Evolutionary conservation across 2,888 invertebrate species (phyloP), one percentile per base, ranked within the genome.

Genomic region (Oligia strigilis): DNA sequence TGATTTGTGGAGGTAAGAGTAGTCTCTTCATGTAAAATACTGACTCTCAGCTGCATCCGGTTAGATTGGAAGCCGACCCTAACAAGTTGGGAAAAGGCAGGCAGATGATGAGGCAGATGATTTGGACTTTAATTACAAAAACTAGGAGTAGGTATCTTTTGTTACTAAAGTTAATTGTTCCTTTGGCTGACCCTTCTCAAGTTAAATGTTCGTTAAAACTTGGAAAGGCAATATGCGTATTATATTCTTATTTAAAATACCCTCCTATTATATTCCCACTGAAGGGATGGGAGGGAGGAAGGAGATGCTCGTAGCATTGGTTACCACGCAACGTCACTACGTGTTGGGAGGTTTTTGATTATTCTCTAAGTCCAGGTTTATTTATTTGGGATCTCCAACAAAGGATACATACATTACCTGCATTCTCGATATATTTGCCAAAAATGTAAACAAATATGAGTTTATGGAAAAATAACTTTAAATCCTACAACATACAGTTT

Each of bases 201-300:
- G 5, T 83, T 58, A 62, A 73, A 40, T 78, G 83, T 73, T 78
- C 55, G 60, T 78, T 83, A 73, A 83, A 78, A 83, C 40, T 67
- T 46, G 52, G 69, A 52, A 80, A 62, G 60, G 49, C 13, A 40
- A 60, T 14, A 65, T 70, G 69, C 5, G 46, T 40, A 82, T 69
- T 67, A n/a, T 77, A 19, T 73, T 82, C 72, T 36, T 77, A 72
- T 71, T 74, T 66, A n/a, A 65, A 49, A 64, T 40, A 29, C 1
- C 13, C 5, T 1, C 19, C 29, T 64, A 17, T 62, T 76, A 55
- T 72, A 67, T 72, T 75, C 29, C 6, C 13, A 17, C 1, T 75
- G n/a, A n/a, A 36, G 71, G 17, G n/a, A 23, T 3, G n/a, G n/a
- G 8, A 23, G 19, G 55, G 17, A 65, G 8, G 2, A 17, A 11